phyloP scores from a whole-genome alignment of 2,888 invertebrate genomes.

The Tiliacea aurago region DNA sequence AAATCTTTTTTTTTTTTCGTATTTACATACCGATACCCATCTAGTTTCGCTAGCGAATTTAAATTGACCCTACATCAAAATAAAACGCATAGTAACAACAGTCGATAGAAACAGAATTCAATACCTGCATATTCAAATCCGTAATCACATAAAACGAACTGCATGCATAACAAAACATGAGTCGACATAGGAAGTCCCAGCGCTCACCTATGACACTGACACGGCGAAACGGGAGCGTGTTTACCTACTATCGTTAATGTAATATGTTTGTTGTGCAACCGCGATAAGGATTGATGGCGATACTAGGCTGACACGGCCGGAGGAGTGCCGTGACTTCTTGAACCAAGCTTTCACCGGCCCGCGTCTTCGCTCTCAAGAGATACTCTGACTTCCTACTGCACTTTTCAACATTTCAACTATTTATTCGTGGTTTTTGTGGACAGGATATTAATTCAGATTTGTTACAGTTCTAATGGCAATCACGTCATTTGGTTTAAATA shows the following conservation, averaged over 20 bases:
- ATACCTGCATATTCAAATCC: constrained; percentile 1
- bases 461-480: too few relatives aligned
- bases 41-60: background rate
- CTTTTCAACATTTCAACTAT: too few relatives aligned
- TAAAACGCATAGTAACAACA: background rate
- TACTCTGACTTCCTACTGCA: constrained; percentile 41
- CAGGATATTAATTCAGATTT: too few relatives aligned
- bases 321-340: constrained; percentile 82
- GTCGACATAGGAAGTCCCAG: constrained; percentile 45
- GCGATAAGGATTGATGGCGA: constrained; percentile 78
- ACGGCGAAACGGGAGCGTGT: constrained; percentile 55
- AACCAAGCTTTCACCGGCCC: constrained; percentile 85
- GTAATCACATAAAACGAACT: constrained; percentile 16
- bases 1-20: background rate
- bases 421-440: too few relatives aligned
- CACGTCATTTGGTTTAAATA: too few relatives aligned
- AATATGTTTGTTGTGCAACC: constrained; percentile 67
- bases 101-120: background rate
- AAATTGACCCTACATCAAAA: background rate
- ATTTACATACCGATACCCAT: background rate
- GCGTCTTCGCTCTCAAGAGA: constrained; percentile 66
- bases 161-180: constrained; percentile 44
- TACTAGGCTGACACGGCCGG: constrained; percentile 67
- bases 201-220: constrained; percentile 66
- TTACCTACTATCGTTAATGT: constrained; percentile 59